These are phyloP conservation scores for Agonum fuliginosum DNA, from an alignment of 2,888 invertebrate genomes.

Conservation along the genomic window DNA sequence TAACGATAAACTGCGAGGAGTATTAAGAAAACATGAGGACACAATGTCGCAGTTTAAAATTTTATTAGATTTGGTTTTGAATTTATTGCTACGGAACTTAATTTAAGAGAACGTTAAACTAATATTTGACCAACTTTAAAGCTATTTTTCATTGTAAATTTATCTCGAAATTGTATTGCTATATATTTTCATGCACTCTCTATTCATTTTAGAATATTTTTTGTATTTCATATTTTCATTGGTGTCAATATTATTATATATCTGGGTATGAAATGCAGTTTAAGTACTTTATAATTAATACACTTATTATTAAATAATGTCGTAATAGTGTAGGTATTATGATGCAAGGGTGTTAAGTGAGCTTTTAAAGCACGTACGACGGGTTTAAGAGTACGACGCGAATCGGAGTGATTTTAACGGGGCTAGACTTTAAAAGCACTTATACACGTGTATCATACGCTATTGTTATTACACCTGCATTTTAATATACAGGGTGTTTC, in stretches of 20 bases:
- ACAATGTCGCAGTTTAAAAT: not conserved
- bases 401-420: no score
- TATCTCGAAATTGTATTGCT: not conserved
- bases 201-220: not conserved
- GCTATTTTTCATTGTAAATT: not conserved
- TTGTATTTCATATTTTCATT: not conserved
- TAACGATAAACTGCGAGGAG: not conserved
- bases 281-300: no score
- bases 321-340: no score
- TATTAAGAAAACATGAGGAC: not conserved
- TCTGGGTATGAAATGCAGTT: no score
- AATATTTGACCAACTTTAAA: not conserved
- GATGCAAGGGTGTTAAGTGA: no score
- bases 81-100: not conserved
- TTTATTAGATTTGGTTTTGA: not conserved
- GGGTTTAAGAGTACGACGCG: no score
- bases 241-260: not conserved
- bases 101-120: not conserved
- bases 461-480: no score
- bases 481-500: no score
- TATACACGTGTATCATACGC: no score
- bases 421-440: no score
- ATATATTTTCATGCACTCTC: not conserved
- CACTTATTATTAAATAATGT: no score
- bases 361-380: no score